Evolutionary conservation across 2,797 vertebrate species (phyloP).

Genomic region (Taenioides sp.): DNA sequence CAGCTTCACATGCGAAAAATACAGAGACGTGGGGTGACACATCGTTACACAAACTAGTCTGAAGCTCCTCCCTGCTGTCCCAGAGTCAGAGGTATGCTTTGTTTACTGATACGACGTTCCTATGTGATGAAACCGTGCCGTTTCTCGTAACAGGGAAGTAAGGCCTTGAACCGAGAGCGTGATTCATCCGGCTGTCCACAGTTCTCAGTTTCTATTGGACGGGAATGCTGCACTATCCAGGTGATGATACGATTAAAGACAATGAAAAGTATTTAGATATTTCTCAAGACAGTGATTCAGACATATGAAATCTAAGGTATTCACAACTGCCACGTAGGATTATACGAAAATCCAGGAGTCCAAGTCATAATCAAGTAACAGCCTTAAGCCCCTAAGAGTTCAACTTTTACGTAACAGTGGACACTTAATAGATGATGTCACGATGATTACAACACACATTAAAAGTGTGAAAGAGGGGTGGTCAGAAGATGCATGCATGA

Average conservation of each 20-base stretch:
- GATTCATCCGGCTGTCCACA: slow-evolving; percentile 59
- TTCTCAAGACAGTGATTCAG: slow-evolving; percentile 15
- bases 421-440: too few species aligned
- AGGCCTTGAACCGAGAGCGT: slow-evolving; percentile 41
- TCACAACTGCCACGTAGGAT: slow-evolving; percentile 3
- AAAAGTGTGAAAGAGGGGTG: too few species aligned
- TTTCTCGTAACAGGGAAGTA: slow-evolving; percentile 68
- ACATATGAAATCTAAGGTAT: slow-evolving; percentile 20
- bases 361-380: too few species aligned
- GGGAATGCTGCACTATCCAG: slow-evolving; percentile 52
- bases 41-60: slow-evolving; percentile 45
- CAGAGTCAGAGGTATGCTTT: slow-evolving; percentile 54
- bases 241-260: slow-evolving; percentile 47
- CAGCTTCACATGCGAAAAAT: slow-evolving; percentile 42
- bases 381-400: too few species aligned
- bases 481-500: too few species aligned
- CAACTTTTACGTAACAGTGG: too few species aligned
- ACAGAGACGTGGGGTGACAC: slow-evolving; percentile 49
- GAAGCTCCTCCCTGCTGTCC: slow-evolving; percentile 40
- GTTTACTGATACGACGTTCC: slow-evolving; percentile 67
- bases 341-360: not conserved
- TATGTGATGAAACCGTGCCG: slow-evolving; percentile 65
- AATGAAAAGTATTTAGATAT: slow-evolving; percentile 20
- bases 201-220: slow-evolving; percentile 56
- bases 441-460: too few species aligned